Percentiles rank a stretch among this genome's conserved stretches.
Conservation (phyloP, 2,113 vertebrate genomes). For the Tupaia tana region DNA sequence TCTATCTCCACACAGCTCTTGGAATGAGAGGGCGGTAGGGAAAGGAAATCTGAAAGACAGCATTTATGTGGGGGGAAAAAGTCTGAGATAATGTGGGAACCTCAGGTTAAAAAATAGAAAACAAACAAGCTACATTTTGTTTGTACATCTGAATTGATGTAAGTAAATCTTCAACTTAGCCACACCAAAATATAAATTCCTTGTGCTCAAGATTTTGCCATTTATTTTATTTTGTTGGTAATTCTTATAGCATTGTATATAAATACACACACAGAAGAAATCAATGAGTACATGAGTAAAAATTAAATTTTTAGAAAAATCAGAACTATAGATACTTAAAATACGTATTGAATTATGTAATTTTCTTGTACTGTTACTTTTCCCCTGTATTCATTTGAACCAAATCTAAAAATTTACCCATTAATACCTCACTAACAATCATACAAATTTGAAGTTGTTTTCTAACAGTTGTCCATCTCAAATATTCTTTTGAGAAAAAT, state of each 20-base stretch:
- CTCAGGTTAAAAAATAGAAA: slow-evolving; percentile 30
- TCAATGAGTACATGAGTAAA: neutral
- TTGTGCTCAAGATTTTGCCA: slow-evolving; percentile 35
- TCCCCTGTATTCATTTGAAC: neutral
- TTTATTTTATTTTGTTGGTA: slow-evolving; percentile 44
- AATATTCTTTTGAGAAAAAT: slow-evolving; percentile 52
- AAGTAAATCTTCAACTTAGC: neutral
- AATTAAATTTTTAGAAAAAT: slow-evolving; percentile 45
- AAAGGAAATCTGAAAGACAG: slow-evolving; percentile 45
- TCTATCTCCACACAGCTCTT: neutral
- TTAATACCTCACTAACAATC: slow-evolving; percentile 32
- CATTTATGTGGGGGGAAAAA: neutral
- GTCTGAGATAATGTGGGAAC: neutral
- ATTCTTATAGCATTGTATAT: slow-evolving; percentile 19
- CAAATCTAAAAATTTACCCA: slow-evolving; percentile 44
- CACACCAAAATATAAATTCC: slow-evolving; percentile 33
- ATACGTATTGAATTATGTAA: neutral
- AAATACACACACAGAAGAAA: slow-evolving; percentile 16
- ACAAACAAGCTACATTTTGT: slow-evolving; percentile 24
- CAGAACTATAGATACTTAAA: slow-evolving; percentile 13
- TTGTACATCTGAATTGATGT: slow-evolving; percentile 2
- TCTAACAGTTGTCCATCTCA: neutral
- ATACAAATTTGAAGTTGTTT: slow-evolving; percentile 14
- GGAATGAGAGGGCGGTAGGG: neutral
- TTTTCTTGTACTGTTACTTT: neutral